These are phyloP conservation scores for Myripristis jacobus DNA, from an alignment of 2,797 vertebrate genomes.

Conservation along the genomic window DNA sequence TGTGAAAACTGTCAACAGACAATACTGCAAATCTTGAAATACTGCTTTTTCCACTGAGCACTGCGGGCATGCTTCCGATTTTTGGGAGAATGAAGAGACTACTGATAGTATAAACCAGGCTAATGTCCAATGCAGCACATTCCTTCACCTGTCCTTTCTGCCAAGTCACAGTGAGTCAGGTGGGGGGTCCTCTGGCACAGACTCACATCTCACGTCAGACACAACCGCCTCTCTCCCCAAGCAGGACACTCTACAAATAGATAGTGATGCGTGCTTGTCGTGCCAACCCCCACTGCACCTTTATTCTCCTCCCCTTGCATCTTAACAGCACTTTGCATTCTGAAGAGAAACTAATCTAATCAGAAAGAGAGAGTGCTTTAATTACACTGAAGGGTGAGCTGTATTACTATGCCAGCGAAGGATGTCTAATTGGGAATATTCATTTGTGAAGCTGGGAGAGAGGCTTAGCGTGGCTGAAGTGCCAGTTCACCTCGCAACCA, in stretches of 20 bases:
- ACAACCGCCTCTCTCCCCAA: slow-evolving; percentile 2
- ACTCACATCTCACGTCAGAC: slow-evolving; percentile 35
- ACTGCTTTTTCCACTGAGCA: too few species aligned
- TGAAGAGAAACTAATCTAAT: slow-evolving; percentile 51
- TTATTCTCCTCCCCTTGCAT: slow-evolving; percentile 33
- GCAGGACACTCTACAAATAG: background rate
- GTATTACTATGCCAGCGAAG: slow-evolving; percentile 36
- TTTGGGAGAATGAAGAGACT: background rate
- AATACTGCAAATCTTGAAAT: too few species aligned
- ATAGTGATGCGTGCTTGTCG: slow-evolving; percentile 1
- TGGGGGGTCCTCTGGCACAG: slow-evolving; percentile 12
- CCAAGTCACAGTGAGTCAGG: slow-evolving; percentile 5
- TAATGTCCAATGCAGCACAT: background rate
- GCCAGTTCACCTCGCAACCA: background rate
- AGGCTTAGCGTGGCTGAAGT: slow-evolving; percentile 36
- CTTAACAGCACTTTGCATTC: slow-evolving; percentile 40
- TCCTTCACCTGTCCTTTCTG: slow-evolving; percentile 3
- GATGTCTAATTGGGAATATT: slow-evolving; percentile 60
- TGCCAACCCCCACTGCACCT: slow-evolving; percentile 34
- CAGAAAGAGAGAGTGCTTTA: slow-evolving; percentile 46
- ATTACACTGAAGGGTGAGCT: slow-evolving; percentile 44
- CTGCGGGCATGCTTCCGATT: background rate
- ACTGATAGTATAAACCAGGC: background rate
- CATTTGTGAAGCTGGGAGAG: slow-evolving; percentile 47
- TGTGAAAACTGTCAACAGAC: too few species aligned